Base-by-base conservation (phyloP, 2,888 invertebrate genomes). In the Phengaris arion region DNA sequence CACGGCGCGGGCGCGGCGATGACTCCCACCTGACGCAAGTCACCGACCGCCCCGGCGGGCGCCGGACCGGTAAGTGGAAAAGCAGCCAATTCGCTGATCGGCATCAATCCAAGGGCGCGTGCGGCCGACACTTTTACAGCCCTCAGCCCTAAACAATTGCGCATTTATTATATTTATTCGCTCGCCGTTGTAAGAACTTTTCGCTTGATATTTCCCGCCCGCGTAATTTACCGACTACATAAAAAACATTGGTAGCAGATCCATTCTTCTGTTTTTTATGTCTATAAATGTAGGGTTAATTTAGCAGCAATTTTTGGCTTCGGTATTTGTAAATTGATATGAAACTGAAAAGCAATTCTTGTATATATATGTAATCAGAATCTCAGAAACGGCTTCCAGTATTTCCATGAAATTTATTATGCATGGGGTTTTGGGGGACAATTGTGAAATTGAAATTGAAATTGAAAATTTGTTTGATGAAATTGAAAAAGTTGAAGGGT, bases 151-250 rank as follows among this genome's bases (percentile, higher is more conserved):
- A 92, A 93, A 91, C 88, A 89, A 93, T 92, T 85, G 91, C 87
- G 85, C 91, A 89, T 93, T 92, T 91, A 90, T 92, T 92, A 91
- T 92, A 88, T 92, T 92, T 92, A 92, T 92, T 87, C 85, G 86
- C 87, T 83, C 85, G 77, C 86, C 85, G 87, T 88, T 89, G 88
- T 88, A 81, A 81, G 81, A 80, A 78, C 86, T 87, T 89, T 88
- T 22, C 22, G 81, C 83, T 81, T 75, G 74, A 52, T 48, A 48
- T 51, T 35, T 12, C 72, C 10, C 70, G 35, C 77, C 22, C 22
- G 68, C 77, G 68, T 45, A 57, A 55, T 75, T 48, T 15, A 72
- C 72, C 22, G 51, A 22, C 52, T 22, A 52, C 51, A 68, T 64
- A 68, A 68, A 64, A 59, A 51, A 64, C 51, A 74, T 59, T 64